These are phyloP conservation scores for Eulemur macaco DNA, from an alignment of 2,113 vertebrate genomes.

Conservation along the genomic window DNA sequence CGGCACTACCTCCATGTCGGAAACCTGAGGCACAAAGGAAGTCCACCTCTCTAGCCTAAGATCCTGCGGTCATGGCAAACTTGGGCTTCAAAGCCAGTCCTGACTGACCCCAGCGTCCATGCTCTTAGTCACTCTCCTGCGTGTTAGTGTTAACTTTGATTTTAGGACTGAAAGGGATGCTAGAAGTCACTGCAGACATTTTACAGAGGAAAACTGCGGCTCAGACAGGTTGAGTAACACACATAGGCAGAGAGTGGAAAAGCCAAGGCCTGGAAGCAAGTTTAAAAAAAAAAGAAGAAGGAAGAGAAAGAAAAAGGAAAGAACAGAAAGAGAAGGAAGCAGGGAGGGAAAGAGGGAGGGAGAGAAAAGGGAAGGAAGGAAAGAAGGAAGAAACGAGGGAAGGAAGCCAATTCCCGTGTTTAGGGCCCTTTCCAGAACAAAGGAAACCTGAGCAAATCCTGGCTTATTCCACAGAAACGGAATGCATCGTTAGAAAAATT, in stretches of 20 bases:
- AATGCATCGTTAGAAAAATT: background rate
- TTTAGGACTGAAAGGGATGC: background rate
- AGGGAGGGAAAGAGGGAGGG: accelerated
- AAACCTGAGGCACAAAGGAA: background rate
- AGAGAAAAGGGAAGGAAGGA: background rate
- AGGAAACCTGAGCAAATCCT: background rate
- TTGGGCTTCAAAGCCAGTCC: background rate
- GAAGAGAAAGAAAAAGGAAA: accelerated
- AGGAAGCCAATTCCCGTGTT: background rate
- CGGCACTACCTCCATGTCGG: background rate
- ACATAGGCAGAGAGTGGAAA: background rate
- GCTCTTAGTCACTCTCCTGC: background rate
- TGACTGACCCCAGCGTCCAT: background rate
- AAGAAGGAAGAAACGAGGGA: accelerated
- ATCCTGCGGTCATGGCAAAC: background rate
- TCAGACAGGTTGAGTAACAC: background rate
- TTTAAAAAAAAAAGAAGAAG: background rate
- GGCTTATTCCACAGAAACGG: background rate
- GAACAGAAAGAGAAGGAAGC: too few species aligned
- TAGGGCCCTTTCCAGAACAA: background rate
- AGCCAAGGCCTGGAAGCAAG: background rate
- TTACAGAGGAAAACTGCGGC: background rate
- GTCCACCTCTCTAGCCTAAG: background rate
- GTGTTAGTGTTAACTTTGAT: background rate
- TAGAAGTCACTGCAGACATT: background rate